phyloP scores from a whole-genome alignment of 1,140 invertebrate species.

The Drosophila subpulchrella region DNA sequence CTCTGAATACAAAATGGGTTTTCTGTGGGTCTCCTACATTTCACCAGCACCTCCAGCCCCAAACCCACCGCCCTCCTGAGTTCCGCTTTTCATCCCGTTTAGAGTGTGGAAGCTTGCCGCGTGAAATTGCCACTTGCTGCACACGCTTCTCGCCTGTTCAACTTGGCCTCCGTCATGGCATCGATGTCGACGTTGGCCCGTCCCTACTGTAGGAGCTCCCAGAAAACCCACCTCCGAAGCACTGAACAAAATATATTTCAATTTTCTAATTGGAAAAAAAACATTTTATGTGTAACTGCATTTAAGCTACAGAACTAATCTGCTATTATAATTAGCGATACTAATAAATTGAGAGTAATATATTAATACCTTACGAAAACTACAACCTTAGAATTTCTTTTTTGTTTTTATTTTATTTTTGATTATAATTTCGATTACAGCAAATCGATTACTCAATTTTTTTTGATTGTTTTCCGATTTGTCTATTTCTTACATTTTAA shows the following conservation, averaged over 20 bases:
- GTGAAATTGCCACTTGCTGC: conserved; percentile 81
- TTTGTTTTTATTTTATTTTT: no score
- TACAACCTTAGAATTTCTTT: no score
- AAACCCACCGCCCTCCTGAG: not conserved
- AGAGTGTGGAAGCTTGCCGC: conserved; percentile 51
- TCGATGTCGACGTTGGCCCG: conserved; percentile 47
- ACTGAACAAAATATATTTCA: not conserved
- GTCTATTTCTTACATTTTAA: no score
- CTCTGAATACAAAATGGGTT: conserved; percentile 82
- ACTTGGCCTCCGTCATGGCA: conserved; percentile 78
- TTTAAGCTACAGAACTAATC: no score
- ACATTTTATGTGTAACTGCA: not conserved
- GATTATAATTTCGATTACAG: no score
- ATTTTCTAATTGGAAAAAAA: not conserved
- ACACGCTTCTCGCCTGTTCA: conserved; percentile 79
- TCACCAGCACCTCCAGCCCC: not conserved
- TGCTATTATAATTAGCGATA: no score
- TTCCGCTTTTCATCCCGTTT: conserved; percentile 1
- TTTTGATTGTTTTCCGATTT: no score
- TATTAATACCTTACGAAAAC: no score
- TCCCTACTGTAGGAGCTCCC: conserved; percentile 26
- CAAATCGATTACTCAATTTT: no score
- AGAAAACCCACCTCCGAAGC: not conserved
- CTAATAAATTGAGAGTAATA: no score
- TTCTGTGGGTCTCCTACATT: conserved; percentile 32